Evolutionary conservation across 2,888 invertebrate genomes (phyloP), one percentile per base, ranked within the genome.

Genomic region (Erpobdella octoculata): DNA sequence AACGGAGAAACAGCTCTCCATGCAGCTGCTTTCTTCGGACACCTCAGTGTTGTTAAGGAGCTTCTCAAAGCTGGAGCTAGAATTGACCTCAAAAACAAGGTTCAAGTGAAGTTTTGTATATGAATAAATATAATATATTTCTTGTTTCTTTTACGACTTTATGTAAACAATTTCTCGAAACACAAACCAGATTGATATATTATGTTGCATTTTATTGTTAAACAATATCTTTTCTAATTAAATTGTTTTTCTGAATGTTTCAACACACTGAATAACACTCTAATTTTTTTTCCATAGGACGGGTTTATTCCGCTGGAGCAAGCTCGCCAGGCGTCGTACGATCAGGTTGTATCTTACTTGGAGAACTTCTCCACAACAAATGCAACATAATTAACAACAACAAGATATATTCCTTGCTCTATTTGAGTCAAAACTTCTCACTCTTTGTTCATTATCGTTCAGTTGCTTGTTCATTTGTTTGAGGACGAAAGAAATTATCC

Each of bases 1-100:
- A 94, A 93, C 85, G 94, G 93, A 0, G 93, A 94, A 85, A 89
- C 90, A 71, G 90, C 92, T 0, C 85, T 95, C 66, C 94, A 94
- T 85, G 93, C 92, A 65, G 93, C 93, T 2, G 90, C 91, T 46
- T 88, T 93, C 85, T 91, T 90, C 83, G 93, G 93, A 0, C 91
- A 91, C 80, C 86, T 91, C 81, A 85, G 89, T 2, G 89, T 92
- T 67, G 89, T 89, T 72, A 89, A 89, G 79, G 88, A 89, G 80
- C 85, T 93, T 58, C 86, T 91, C 64, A 88, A 87, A 71, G 88
- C 89, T 21, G 89, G 89, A 59, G 87, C 89, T 67, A 87, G 90
- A 84, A 86, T 89, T 62, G 84, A 84, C 75, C 80, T 90, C 74
- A 86, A 87, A 80, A 91, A 91, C 81, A 89, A 89, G 82, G 90